These are phyloP conservation scores for Eupleurogrammus muticus DNA, from an alignment of 2,797 vertebrate species.

Conservation along the genomic window DNA sequence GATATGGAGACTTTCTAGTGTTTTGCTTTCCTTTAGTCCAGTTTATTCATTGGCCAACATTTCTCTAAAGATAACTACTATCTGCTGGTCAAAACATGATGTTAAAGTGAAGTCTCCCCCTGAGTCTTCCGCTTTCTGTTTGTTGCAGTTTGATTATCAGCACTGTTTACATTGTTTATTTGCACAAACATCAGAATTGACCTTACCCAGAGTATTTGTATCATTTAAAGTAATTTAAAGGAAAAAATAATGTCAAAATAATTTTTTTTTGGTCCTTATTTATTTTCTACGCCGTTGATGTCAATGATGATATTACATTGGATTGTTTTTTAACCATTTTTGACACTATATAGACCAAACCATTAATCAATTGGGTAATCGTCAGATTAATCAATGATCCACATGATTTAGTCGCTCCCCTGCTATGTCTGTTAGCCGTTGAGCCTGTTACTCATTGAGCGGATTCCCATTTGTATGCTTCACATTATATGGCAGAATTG, in stretches of 20 bases:
- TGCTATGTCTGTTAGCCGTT: slow-evolving; percentile 19
- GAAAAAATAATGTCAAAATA: not conserved
- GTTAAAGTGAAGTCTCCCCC: not conserved
- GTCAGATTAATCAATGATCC: not conserved
- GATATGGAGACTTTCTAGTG: not conserved
- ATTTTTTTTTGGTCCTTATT: not conserved
- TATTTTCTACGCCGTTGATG: too few relatives aligned
- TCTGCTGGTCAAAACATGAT: slow-evolving; percentile 7
- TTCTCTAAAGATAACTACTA: slow-evolving; percentile 6
- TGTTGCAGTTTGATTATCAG: not conserved
- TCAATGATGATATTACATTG: too few relatives aligned
- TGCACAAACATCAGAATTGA: slow-evolving; percentile 4
- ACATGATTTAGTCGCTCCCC: not conserved
- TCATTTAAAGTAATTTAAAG: not conserved
- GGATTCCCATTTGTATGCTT: slow-evolving; percentile 15
- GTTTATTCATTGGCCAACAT: slow-evolving; percentile 7
- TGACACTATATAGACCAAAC: not conserved
- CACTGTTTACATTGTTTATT: not conserved
- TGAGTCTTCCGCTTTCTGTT: not conserved
- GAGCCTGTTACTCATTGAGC: not conserved
- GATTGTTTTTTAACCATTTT: too few relatives aligned
- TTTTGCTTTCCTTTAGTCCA: not conserved
- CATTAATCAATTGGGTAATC: not conserved
- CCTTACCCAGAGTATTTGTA: not conserved
- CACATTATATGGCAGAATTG: not conserved